A percentile compares a stretch with the other conserved stretches of the same genome.
Evolutionary conservation across 2,797 vertebrate species (phyloP).

Genomic region (Eulemur mongoz): DNA sequence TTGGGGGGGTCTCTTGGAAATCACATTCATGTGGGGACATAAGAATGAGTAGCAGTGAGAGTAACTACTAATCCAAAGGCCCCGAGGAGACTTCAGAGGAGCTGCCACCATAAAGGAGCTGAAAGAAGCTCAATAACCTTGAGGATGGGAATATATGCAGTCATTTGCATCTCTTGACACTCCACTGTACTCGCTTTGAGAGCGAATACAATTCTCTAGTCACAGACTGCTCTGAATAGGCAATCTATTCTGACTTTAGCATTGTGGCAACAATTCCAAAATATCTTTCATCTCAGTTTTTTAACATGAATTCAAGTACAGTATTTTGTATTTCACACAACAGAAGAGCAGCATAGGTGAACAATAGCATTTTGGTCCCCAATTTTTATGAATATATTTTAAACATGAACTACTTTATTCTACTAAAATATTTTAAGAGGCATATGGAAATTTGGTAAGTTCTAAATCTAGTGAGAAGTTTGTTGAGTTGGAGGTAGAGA

Average conservation of each 20-base stretch:
- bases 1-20: not conserved
- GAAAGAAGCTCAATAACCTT: not conserved
- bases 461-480: not conserved
- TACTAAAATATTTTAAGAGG: not conserved
- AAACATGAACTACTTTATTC: not conserved
- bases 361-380: not conserved
- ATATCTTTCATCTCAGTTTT: not conserved
- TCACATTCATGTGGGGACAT: not conserved
- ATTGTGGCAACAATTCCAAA: not conserved
- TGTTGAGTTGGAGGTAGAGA: not conserved
- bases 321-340: not conserved
- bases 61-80: not conserved
- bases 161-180: not conserved
- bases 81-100: not conserved
- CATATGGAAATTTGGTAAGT: not conserved
- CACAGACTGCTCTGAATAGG: not conserved
- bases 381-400: constrained; percentile 30
- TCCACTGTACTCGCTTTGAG: not conserved
- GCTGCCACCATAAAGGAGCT: not conserved
- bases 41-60: not conserved
- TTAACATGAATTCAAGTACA: not conserved
- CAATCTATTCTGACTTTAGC: not conserved
- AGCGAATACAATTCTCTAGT: not conserved
- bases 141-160: not conserved
- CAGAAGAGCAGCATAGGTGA: not conserved